Evolutionary conservation across 2,797 vertebrate genomes (phyloP).

Genomic region (Bradypodion pumilum): DNA sequence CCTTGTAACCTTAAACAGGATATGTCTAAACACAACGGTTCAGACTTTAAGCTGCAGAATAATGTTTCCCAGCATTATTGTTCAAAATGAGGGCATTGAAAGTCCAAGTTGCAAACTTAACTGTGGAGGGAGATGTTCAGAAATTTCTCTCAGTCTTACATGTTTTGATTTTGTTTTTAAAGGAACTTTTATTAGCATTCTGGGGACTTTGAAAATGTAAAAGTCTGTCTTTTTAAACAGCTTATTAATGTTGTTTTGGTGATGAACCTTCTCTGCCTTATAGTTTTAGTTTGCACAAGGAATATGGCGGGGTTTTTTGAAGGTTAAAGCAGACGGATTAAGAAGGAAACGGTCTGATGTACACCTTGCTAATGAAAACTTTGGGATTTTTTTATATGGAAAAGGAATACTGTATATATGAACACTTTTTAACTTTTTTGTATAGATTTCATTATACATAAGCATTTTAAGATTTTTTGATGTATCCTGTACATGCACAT

Average conservation of each 20-base stretch:
- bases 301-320: slow-evolving; percentile 66
- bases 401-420: slow-evolving; percentile 73
- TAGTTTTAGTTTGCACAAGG: slow-evolving; percentile 67
- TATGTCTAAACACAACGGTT: slow-evolving; percentile 51
- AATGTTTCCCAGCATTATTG: slow-evolving; percentile 25
- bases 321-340: slow-evolving; percentile 54
- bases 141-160: slow-evolving; percentile 59
- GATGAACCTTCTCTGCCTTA: slow-evolving; percentile 57
- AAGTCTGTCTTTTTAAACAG: neutral
- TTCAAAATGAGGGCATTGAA: slow-evolving; percentile 57
- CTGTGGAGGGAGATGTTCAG: slow-evolving; percentile 63
- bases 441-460: slow-evolving; percentile 82
- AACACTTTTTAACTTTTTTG: slow-evolving; percentile 79
- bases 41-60: slow-evolving; percentile 49
- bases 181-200: neutral
- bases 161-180: slow-evolving; percentile 33
- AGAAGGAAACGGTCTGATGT: slow-evolving; percentile 65
- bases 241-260: slow-evolving; percentile 17
- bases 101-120: slow-evolving; percentile 54
- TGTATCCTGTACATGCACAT: slow-evolving; percentile 74
- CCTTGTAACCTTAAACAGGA: slow-evolving; percentile 25
- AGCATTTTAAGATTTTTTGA: slow-evolving; percentile 76
- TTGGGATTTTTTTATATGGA: neutral
- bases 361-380: slow-evolving; percentile 67
- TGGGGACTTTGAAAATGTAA: slow-evolving; percentile 45